Conservation (phyloP, 2,888 invertebrate species). For the Xylota segnis region DNA sequence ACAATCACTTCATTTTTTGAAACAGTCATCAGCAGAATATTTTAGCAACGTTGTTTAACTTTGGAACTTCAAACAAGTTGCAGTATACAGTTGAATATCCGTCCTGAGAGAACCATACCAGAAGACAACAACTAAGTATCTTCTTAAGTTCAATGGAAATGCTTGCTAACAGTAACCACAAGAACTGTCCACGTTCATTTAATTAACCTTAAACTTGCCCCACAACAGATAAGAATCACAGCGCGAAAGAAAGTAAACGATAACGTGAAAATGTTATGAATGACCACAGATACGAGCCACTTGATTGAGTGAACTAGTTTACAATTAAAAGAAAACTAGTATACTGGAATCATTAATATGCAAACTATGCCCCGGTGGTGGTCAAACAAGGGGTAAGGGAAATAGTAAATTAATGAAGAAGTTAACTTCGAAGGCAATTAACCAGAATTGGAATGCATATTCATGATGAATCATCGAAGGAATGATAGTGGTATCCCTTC, state of each 20-base stretch:
- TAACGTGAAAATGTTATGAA: conserved; percentile 25
- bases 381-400: not conserved
- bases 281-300: conserved; percentile 8
- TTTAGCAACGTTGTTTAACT: no score
- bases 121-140: no score
- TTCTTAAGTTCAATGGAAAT: no score
- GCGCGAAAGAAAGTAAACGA: conserved; percentile 43
- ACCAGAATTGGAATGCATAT: not conserved
- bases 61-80: no score
- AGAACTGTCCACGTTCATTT: not conserved
- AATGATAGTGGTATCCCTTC: no score
- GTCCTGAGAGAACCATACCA: no score
- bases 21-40: no score
- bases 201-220: conserved; percentile 49
- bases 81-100: no score
- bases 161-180: no score
- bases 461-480: not conserved
- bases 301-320: conserved; percentile 59
- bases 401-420: not conserved
- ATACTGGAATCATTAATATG: conserved; percentile 34
- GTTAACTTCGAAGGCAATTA: not conserved
- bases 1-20: no score
- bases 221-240: conserved; percentile 11
- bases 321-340: conserved; percentile 53
- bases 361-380: not conserved